These are phyloP conservation scores for Helogale parvula DNA, from an alignment of 2,113 vertebrate species.

Conservation along the genomic window DNA sequence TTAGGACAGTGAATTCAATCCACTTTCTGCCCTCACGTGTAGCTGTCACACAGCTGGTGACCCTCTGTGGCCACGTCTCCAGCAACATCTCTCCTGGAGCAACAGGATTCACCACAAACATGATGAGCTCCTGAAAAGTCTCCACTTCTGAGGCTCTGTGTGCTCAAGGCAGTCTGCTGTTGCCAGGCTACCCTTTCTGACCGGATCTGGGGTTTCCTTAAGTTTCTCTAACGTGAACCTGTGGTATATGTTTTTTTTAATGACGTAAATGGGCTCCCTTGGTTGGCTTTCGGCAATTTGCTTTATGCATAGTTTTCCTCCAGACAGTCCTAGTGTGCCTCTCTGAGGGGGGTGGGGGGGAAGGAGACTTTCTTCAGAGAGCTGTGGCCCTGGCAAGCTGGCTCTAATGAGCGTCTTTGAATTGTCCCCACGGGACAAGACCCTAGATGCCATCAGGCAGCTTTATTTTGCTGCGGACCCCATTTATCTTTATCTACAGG, in stretches of 20 bases:
- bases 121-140: not conserved
- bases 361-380: not conserved
- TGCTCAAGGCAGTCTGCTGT: rapidly evolving
- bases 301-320: not conserved
- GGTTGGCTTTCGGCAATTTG: not conserved
- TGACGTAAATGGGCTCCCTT: not conserved
- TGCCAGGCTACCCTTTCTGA: not conserved
- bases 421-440: not conserved
- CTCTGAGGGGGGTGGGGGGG: not conserved
- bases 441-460: no score
- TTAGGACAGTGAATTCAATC: not conserved
- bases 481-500: not conserved
- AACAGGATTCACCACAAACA: not conserved
- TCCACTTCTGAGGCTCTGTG: no score
- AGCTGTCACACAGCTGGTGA: rapidly evolving
- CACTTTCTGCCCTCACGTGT: rapidly evolving
- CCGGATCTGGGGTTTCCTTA: not conserved
- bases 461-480: not conserved
- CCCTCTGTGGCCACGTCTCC: not conserved
- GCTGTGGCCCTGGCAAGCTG: not conserved
- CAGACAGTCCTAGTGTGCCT: not conserved
- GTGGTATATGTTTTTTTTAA: not conserved
- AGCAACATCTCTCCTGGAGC: not conserved
- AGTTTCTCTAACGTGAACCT: not conserved
- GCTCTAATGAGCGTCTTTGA: not conserved